phyloP scores from a whole-genome alignment of 2,113 vertebrate species.

The Lophotis ruficrista region DNA sequence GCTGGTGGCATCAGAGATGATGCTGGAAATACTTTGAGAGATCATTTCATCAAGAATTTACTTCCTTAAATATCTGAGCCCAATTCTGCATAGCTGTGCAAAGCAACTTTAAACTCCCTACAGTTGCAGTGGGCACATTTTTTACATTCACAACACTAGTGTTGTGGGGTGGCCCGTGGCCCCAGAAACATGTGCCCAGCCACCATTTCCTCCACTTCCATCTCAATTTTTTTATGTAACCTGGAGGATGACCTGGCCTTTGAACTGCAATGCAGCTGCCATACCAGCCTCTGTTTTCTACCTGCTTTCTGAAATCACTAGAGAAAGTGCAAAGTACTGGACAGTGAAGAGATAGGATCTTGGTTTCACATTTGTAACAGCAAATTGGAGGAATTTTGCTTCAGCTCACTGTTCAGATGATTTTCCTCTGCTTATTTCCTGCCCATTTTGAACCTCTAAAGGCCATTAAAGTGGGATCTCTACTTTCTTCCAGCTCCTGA shows the following conservation, averaged over 20 bases:
- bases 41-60: neutral
- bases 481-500: neutral
- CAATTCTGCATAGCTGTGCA: neutral
- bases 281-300: neutral
- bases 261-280: neutral
- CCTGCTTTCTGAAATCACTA: neutral
- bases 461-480: neutral
- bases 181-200: neutral
- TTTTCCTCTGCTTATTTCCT: neutral
- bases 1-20: neutral
- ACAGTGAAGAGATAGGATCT: neutral
- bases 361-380: neutral
- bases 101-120: neutral
- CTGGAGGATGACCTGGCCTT: neutral
- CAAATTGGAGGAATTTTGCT: neutral
- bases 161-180: neutral
- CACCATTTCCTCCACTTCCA: neutral
- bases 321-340: neutral
- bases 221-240: neutral
- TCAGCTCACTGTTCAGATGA: neutral
- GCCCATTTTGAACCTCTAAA: neutral
- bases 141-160: neutral
- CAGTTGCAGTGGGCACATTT: rapidly evolving
- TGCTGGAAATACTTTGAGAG: neutral
- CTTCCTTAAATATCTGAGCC: neutral